Conservation (phyloP, 2,888 invertebrate species). For the Pycnomerus fuliginosus region DNA sequence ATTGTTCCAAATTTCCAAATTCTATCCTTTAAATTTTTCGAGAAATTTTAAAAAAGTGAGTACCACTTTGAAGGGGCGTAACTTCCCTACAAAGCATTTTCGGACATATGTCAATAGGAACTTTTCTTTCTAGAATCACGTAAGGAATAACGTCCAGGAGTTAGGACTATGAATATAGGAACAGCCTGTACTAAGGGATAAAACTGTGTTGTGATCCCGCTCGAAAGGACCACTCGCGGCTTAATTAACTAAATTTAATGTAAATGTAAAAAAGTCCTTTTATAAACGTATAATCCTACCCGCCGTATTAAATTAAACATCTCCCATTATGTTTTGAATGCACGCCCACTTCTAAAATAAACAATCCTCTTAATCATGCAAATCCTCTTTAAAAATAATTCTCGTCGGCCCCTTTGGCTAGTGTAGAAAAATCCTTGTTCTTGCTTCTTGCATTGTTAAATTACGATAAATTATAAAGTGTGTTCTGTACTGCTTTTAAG, state of each 20-base stretch:
- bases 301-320: conserved; percentile 21
- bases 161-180: too few relatives aligned
- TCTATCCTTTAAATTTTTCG: too few relatives aligned
- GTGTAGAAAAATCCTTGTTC: conserved; percentile 32
- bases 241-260: conserved; percentile 19
- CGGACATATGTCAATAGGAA: too few relatives aligned
- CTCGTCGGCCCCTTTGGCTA: conserved; percentile 25
- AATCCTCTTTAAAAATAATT: conserved; percentile 35
- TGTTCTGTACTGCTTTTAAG: conserved; percentile 43
- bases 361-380: conserved; percentile 39
- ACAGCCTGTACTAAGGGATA: too few relatives aligned
- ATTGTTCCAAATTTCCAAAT: too few relatives aligned
- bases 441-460: conserved; percentile 43
- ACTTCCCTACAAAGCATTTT: too few relatives aligned
- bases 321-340: conserved; percentile 25
- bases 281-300: conserved; percentile 19
- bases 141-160: not conserved
- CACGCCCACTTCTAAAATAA: conserved; percentile 33
- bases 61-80: too few relatives aligned
- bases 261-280: conserved; percentile 19
- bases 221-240: not conserved
- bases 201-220: too few relatives aligned
- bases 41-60: too few relatives aligned
- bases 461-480: conserved; percentile 47
- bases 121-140: not conserved